These are phyloP conservation scores for Cybosia mesomella DNA, from an alignment of 2,888 invertebrate genomes.

Conservation along the genomic window DNA sequence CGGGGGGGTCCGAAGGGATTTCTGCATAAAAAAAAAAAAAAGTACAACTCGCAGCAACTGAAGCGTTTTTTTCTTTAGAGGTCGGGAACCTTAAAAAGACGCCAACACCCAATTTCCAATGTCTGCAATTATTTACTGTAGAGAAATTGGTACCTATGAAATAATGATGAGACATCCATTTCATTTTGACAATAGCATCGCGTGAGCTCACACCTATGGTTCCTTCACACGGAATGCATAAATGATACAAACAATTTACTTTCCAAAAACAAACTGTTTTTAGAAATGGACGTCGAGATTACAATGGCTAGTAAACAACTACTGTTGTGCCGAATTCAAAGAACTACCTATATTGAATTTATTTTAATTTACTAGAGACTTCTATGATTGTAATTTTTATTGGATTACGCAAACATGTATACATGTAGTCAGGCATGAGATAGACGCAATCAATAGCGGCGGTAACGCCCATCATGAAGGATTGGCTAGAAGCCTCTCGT, in stretches of 20 bases:
- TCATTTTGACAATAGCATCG: slow-evolving; percentile 64
- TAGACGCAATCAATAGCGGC: too few relatives aligned
- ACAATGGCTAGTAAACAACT: slow-evolving; percentile 18
- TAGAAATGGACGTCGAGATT: slow-evolving; percentile 31
- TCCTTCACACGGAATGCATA: slow-evolving; percentile 71
- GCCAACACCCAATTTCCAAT: slow-evolving; percentile 15
- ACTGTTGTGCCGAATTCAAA: slow-evolving; percentile 8
- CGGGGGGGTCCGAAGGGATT: too few relatives aligned
- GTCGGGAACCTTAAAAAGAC: not conserved
- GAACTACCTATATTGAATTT: not conserved
- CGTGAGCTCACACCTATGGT: slow-evolving; percentile 67
- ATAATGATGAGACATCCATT: slow-evolving; percentile 56
- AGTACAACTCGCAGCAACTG: too few relatives aligned
- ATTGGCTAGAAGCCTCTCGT: too few relatives aligned
- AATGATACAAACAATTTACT: slow-evolving; percentile 62
- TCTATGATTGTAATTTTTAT: too few relatives aligned
- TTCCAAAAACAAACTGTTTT: slow-evolving; percentile 42
- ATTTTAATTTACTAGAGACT: too few relatives aligned
- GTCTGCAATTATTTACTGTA: slow-evolving; percentile 27
- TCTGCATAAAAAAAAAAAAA: too few relatives aligned
- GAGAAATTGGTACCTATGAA: slow-evolving; percentile 35
- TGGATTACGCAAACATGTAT: too few relatives aligned
- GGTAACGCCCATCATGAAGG: too few relatives aligned
- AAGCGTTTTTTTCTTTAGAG: not conserved
- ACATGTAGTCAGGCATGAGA: too few relatives aligned